phyloP scores from a whole-genome alignment of 2,888 invertebrate species.

The Cantharis rustica region DNA sequence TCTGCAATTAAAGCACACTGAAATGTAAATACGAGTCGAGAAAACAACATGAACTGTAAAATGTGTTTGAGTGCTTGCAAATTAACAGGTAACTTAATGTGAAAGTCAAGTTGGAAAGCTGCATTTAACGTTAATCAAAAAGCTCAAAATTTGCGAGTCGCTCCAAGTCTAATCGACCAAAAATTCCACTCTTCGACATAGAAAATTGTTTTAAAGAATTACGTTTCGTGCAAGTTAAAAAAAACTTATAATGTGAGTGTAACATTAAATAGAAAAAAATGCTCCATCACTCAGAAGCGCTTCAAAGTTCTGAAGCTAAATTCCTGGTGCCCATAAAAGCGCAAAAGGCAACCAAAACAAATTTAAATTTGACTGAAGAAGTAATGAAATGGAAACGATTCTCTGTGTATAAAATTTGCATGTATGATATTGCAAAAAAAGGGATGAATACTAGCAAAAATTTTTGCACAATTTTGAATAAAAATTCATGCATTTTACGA shows the following conservation, averaged over 20 bases:
- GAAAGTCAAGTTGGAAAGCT: background rate
- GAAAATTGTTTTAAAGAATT: background rate
- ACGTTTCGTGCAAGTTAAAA: slow-evolving; percentile 3
- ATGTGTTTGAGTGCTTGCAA: slow-evolving; percentile 17
- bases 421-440: slow-evolving; percentile 28
- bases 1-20: slow-evolving; percentile 34
- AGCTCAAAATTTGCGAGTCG: background rate
- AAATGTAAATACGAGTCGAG: slow-evolving; percentile 2
- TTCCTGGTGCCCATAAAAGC: slow-evolving; percentile 37
- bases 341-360: slow-evolving; percentile 35
- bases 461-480: background rate
- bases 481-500: background rate
- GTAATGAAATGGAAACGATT: slow-evolving; percentile 40
- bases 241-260: slow-evolving; percentile 22
- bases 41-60: slow-evolving; percentile 22
- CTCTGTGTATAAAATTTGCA: slow-evolving; percentile 35
- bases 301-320: slow-evolving; percentile 37
- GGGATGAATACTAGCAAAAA: background rate
- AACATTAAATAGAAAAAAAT: slow-evolving; percentile 33
- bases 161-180: background rate
- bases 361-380: slow-evolving; percentile 39
- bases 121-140: background rate
- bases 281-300: slow-evolving; percentile 37
- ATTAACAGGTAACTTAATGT: slow-evolving; percentile 18
- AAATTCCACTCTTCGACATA: background rate